Evolutionary conservation across 2,888 invertebrate species (phyloP).

Genomic region (Kuschelorhynchus macadamiae): DNA sequence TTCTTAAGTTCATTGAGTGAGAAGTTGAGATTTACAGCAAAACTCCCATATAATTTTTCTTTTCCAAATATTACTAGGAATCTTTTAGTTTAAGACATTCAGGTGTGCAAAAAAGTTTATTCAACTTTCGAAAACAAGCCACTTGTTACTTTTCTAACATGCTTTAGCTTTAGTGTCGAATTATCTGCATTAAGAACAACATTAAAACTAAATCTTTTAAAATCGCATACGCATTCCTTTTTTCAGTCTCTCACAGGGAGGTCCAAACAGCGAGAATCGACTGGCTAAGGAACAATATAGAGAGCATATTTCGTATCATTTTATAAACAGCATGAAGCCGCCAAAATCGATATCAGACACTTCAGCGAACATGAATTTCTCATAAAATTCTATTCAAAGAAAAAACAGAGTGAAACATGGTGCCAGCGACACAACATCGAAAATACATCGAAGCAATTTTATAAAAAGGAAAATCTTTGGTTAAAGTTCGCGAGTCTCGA

Average conservation of each 20-base stretch:
- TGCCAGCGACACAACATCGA: constrained; percentile 30
- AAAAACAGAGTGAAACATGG: constrained; percentile 46
- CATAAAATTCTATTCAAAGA: constrained; percentile 48
- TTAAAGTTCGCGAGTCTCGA: constrained; percentile 23
- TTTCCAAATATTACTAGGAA: too few relatives aligned
- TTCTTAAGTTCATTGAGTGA: too few relatives aligned
- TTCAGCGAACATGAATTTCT: constrained; percentile 52
- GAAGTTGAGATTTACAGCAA: too few relatives aligned
- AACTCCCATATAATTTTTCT: too few relatives aligned
- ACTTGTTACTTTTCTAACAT: background rate
- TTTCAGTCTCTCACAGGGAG: constrained; percentile 21
- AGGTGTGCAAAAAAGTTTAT: too few relatives aligned
- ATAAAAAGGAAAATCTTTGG: constrained; percentile 42
- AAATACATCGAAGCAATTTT: constrained; percentile 38
- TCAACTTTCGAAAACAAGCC: constrained; percentile 7
- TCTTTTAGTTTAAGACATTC: too few relatives aligned
- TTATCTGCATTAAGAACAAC: background rate
- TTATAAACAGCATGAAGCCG: constrained; percentile 40
- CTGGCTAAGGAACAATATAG: constrained; percentile 10
- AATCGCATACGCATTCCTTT: constrained; percentile 3
- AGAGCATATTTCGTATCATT: constrained; percentile 18
- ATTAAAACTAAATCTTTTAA: constrained; percentile 23
- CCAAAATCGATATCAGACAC: constrained; percentile 45
- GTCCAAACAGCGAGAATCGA: constrained; percentile 28
- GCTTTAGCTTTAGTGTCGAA: background rate